Conservation (phyloP, 2,888 invertebrate genomes). For the Hypena proboscidalis region DNA sequence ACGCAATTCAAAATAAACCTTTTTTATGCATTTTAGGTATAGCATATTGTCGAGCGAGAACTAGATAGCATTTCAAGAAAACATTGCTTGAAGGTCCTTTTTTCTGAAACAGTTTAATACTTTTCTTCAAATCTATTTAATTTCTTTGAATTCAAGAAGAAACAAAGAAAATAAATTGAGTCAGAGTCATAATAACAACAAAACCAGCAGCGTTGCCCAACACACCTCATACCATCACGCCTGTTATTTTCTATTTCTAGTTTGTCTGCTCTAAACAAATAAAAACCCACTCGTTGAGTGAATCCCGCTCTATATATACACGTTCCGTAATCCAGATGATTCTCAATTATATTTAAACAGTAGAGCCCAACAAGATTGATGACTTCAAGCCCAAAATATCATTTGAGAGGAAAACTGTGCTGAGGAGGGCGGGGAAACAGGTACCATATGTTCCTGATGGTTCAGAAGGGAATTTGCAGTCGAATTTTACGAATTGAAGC, state of each 20-base stretch:
- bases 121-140: no score
- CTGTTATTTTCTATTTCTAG: neutral
- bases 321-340: constrained; percentile 29
- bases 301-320: constrained; percentile 27
- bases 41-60: no score
- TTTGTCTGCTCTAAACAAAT: constrained; percentile 15
- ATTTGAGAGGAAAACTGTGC: constrained; percentile 50
- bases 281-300: constrained; percentile 18
- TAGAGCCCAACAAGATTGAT: constrained; percentile 80
- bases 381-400: constrained; percentile 72
- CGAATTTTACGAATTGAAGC: constrained; percentile 18
- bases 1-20: no score
- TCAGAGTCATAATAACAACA: no score
- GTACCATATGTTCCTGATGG: constrained; percentile 73
- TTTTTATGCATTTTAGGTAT: no score
- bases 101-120: no score
- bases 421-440: constrained; percentile 41
- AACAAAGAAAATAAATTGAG: no score
- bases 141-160: no score
- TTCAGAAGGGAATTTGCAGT: constrained; percentile 40
- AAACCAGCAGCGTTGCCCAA: no score
- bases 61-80: no score
- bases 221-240: neutral
- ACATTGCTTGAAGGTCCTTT: no score
- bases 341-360: constrained; percentile 51